Conservation (phyloP, 2,888 invertebrate species). For the Marasmarcha lunaedactyla region DNA sequence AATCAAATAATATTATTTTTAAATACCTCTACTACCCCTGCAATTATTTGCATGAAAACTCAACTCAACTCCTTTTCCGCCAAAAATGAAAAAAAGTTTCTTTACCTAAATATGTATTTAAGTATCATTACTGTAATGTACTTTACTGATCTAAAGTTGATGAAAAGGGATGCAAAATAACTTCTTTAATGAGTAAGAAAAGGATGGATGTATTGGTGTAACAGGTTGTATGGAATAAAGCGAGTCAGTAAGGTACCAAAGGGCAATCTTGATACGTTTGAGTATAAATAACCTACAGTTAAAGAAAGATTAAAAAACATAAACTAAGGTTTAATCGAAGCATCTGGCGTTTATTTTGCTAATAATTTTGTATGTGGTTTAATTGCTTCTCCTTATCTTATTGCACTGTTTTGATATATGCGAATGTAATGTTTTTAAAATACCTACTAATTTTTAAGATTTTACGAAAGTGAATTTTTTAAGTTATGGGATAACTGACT, state of each 20-base stretch:
- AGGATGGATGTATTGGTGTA: conserved; percentile 35
- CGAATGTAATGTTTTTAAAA: too few species aligned
- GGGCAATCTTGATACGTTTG: conserved; percentile 38
- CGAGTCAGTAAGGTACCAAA: conserved; percentile 52
- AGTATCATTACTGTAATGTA: conserved; percentile 66
- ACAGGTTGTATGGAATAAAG: conserved; percentile 62
- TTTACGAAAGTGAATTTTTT: too few species aligned
- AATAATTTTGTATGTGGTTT: too few species aligned
- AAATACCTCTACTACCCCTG: neutral
- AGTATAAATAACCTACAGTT: neutral
- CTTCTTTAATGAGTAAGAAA: conserved; percentile 37
- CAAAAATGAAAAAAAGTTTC: conserved; percentile 54
- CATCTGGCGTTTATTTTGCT: too few species aligned
- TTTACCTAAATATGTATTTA: conserved; percentile 68
- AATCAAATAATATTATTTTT: neutral
- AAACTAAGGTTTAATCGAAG: conserved; percentile 18
- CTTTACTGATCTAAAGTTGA: conserved; percentile 34
- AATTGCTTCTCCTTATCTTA: too few species aligned
- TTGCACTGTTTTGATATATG: too few species aligned
- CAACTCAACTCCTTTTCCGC: conserved; percentile 44
- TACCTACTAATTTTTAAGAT: too few species aligned
- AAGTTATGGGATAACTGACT: too few species aligned
- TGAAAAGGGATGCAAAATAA: too few species aligned
- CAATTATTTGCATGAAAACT: conserved; percentile 14
- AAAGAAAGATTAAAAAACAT: conserved; percentile 19